Conservation (phyloP, 2,113 vertebrate genomes). For the Calidris pygmaea region DNA sequence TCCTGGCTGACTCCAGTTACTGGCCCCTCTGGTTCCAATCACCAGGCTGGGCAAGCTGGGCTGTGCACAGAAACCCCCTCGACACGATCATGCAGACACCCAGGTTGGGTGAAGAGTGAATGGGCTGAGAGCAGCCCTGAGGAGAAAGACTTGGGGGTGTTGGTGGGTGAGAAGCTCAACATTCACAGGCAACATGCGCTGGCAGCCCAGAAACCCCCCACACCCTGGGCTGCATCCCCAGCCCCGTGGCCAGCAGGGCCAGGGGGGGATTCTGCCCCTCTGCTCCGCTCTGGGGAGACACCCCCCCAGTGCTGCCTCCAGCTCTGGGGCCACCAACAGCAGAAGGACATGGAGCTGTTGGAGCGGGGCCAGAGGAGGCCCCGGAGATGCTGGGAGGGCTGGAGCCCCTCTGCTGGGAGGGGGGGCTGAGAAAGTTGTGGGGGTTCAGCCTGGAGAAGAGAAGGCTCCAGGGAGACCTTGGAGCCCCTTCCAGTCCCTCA, state of each 20-base stretch:
- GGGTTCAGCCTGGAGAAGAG: not conserved
- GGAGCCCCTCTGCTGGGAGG: no score
- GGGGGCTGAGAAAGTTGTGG: no score
- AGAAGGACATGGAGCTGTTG: not conserved
- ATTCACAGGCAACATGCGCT: accelerated
- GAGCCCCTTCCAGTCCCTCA: no score
- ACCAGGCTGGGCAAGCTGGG: not conserved
- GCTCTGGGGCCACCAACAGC: not conserved
- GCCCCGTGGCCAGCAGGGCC: not conserved
- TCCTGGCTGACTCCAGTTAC: not conserved
- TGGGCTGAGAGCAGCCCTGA: not conserved
- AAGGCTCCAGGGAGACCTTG: no score
- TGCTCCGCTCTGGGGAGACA: not conserved
- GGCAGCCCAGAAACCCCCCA: not conserved
- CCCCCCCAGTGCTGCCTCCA: not conserved
- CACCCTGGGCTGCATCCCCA: not conserved
- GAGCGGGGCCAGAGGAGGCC: not conserved
- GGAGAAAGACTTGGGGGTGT: not conserved
- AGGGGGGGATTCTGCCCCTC: not conserved
- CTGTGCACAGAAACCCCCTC: not conserved
- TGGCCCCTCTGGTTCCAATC: not conserved
- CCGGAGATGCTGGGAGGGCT: no score
- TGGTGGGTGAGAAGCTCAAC: not conserved
- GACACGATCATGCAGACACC: accelerated
- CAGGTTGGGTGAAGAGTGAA: not conserved